A percentile compares a stretch with the other conserved stretches of the same genome.
These are phyloP conservation scores for Pachyramphus minor DNA, from an alignment of 2,113 vertebrate species.

Conservation along the genomic window DNA sequence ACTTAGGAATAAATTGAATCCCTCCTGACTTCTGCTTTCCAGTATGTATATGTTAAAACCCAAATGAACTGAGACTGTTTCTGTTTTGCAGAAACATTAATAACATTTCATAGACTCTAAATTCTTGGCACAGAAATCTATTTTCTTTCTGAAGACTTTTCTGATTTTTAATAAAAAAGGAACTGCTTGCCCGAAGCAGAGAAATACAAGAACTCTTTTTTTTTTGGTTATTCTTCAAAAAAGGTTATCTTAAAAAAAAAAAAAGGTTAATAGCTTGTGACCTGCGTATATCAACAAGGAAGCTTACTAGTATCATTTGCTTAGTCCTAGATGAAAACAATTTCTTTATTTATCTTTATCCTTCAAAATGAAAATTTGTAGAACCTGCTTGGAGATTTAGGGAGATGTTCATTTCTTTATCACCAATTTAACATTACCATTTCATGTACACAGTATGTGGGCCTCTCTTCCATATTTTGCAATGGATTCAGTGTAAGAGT, in stretches of 20 bases:
- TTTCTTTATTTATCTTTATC: neutral
- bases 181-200: neutral
- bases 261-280: neutral
- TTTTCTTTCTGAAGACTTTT: slow-evolving; percentile 3
- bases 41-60: neutral
- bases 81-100: neutral
- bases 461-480: slow-evolving; percentile 47
- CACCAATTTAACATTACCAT: slow-evolving; percentile 36
- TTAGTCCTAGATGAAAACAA: neutral
- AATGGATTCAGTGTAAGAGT: slow-evolving; percentile 10
- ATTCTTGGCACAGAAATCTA: slow-evolving; percentile 9
- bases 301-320: neutral
- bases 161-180: neutral
- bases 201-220: neutral
- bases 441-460: slow-evolving; percentile 52
- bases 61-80: neutral
- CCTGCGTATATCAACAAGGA: neutral
- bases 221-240: neutral
- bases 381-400: slow-evolving; percentile 19
- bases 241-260: neutral
- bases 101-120: neutral
- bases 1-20: neutral
- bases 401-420: slow-evolving; percentile 14
- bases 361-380: neutral
- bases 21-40: neutral